These are phyloP conservation scores for Chrysogorgia sp. DNA, from an alignment of 92 coral and sea anemone species.

Conservation along the genomic window DNA sequence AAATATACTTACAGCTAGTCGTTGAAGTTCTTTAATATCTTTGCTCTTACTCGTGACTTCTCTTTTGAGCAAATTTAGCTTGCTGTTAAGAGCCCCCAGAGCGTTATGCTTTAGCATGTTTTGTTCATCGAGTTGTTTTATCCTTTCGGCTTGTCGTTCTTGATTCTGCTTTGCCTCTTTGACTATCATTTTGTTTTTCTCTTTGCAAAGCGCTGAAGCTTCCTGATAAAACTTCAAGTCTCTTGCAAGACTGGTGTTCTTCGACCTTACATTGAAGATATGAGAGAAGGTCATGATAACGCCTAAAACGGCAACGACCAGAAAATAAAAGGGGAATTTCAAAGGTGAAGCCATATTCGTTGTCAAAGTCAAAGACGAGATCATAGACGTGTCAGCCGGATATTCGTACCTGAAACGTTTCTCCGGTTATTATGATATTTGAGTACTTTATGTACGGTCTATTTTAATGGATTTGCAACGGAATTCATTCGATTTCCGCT, in stretches of 20 bases:
- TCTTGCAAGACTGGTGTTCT: neutral
- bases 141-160: neutral
- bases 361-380: no score
- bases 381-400: no score
- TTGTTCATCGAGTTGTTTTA: slow-evolving; percentile 3
- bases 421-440: no score
- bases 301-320: neutral
- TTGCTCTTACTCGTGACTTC: neutral
- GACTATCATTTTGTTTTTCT: slow-evolving; percentile 19
- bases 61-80: neutral
- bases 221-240: neutral
- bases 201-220: slow-evolving; percentile 1
- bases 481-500: no score
- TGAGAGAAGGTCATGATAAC: neutral
- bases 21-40: neutral
- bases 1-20: neutral
- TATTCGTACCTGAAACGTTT: no score
- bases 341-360: neutral
- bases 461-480: no score
- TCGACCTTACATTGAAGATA: neutral
- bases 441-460: no score
- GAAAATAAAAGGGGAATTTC: neutral
- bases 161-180: slow-evolving; percentile 10
- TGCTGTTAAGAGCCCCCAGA: neutral
- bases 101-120: neutral